A percentile compares a stretch with the other conserved stretches of the same genome.
Evolutionary conservation across 2,888 invertebrate species (phyloP).

Genomic region (Antheraea assamensis): DNA sequence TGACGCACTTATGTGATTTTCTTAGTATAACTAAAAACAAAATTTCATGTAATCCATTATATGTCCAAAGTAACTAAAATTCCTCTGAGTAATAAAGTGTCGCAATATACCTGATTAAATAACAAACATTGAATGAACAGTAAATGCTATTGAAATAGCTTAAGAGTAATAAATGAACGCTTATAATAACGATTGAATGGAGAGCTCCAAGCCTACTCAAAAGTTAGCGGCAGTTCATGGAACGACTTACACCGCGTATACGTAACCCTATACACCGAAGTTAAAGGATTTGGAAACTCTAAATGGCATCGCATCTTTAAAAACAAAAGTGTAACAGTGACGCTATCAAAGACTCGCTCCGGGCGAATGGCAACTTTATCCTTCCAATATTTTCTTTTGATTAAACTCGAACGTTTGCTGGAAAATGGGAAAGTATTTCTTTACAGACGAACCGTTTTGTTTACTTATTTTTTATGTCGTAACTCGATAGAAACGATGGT

Average conservation of each 20-base stretch:
- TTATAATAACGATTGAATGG: constrained; percentile 39
- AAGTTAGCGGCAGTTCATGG: constrained; percentile 14
- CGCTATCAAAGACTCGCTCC: constrained; percentile 36
- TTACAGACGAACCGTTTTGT: constrained; percentile 9
- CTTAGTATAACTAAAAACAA: not conserved
- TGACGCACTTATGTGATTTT: not conserved
- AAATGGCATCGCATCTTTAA: constrained; percentile 25
- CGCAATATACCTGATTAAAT: not conserved
- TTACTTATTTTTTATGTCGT: not conserved
- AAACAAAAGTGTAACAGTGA: constrained; percentile 17
- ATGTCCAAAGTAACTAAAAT: not conserved
- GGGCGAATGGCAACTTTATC: constrained; percentile 39
- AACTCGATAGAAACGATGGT: not conserved
- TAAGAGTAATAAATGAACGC: constrained; percentile 40
- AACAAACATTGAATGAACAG: not conserved
- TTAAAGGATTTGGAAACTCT: constrained; percentile 27
- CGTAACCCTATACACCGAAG: constrained; percentile 20
- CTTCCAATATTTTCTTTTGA: constrained; percentile 49
- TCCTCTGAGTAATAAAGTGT: not conserved
- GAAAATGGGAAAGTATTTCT: constrained; percentile 6
- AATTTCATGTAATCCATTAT: not conserved
- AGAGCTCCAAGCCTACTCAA: constrained; percentile 29
- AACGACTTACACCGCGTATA: constrained; percentile 8
- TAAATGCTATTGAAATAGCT: constrained; percentile 29
- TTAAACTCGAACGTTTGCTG: constrained; percentile 36